Base-by-base conservation (phyloP, 2,888 invertebrate species). In the Tachina lurida region DNA sequence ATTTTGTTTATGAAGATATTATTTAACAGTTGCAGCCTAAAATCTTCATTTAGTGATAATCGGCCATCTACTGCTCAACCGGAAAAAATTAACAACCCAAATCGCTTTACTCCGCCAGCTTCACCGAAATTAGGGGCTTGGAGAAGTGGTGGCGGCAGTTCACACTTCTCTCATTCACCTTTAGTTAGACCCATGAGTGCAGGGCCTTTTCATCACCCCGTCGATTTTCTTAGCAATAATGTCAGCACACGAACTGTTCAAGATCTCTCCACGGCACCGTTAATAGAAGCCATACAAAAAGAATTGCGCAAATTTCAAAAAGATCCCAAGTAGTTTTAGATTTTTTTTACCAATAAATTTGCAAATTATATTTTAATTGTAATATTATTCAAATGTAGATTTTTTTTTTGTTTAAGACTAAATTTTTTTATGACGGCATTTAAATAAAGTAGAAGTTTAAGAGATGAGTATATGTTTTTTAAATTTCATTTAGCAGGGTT, bases 231-330 rank as follows among this genome's bases (percentile, higher is more conserved):
- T 5, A 75, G 87, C 43, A 88, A 84, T 52, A 70, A 74, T 10
- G 60, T 73, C 4, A 31, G 78, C 2, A 31, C 85, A 67, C 90
- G 93, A 19, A 87, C 90, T n/a, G 94, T 93, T 65, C 88, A 90
- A n/a, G 94, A 94, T 70, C 95, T 97, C 91, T 96, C 97, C 0
- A 97, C 97, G 0, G 94, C 97, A 15, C 97, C 97, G 0, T 94
- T 97, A 41, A 97, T 97, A 89, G 95, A 96, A 62, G 97, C 97
- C 87, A 97, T 97, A 90, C 97, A 96, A 92, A 95, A 95, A 85
- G 97, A 97, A 83, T 84, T 93, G 75, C 91, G 91, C 88, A 92
- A 90, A 88, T 93, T 92, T 82, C 92, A 92, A 83, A 88, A 90
- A 19, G 90, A 91, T 63, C 84, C 88, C n/a, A 86, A 73, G 12